Base-by-base conservation (phyloP, 64 coral and sea anemone genomes). In the Pocillopora damicornis region DNA sequence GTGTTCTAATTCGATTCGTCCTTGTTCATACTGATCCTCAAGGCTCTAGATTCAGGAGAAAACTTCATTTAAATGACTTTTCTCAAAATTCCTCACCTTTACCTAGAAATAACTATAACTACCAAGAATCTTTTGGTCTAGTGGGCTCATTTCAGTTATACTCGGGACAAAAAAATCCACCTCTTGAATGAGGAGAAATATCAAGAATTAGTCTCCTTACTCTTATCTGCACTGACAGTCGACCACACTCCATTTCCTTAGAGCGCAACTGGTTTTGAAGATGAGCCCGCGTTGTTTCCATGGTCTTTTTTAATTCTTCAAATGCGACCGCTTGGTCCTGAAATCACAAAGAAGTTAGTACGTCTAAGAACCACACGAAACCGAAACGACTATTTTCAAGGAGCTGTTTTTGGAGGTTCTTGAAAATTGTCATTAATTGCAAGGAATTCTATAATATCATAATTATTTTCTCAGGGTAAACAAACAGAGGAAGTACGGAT, bases 291-390 rank as follows among this genome's bases (percentile, higher is more conserved):
- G 96, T 98, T 67, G 92, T 92, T 90, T 98, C 96, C 96, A 98
- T 98, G 26, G 96, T 98, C 86, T 98, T 98, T 78, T 98, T 98
- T 18, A 98, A 79, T 68, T 98, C 96, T 58, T 94, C 90, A 91
- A 98, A 98, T 69, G 96, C 88, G 20, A 98, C 87, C 2, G 93
- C 96, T 64, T 98, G 96, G 84, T 95, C 93, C 96, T 98, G 2
- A 26, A 91, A n/a, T 23, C 25, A 73, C 58, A 60, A 75, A 34
- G 42, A 0, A 51, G 3, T 7, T 0, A 51, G 3, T 7, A 51
- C 42, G 7, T 51, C 3, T 51, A 4, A 7, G 42, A 51, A 51
- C 42, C 42, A 51, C 3, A 51, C 7, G 42, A 51, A 51, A 51
- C 2, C 7, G 42, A 51, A 51, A 0, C 0, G 2, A 51, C 42